Percentiles rank a stretch among this genome's conserved stretches.
Conservation (phyloP, 2,797 vertebrate genomes). For the Pseudotriccus pelzelni region DNA sequence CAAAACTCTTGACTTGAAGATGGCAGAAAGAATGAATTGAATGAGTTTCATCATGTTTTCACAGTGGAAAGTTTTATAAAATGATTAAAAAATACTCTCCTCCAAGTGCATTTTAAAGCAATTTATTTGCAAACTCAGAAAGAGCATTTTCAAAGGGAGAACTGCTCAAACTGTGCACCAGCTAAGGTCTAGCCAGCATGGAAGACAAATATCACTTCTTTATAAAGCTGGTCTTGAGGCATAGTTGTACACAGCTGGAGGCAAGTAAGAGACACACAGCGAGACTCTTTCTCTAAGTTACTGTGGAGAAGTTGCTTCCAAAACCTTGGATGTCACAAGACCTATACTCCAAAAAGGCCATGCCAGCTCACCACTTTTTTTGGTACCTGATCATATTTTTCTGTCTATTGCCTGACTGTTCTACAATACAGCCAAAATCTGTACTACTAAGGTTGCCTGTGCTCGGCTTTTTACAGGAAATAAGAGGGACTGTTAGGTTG, state of each 20-base stretch:
- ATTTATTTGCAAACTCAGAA: neutral
- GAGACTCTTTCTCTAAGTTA: neutral
- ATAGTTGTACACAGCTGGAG: neutral
- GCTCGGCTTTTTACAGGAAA: neutral
- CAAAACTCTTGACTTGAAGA: neutral
- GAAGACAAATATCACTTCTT: neutral
- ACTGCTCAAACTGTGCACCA: neutral
- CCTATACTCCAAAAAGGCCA: neutral
- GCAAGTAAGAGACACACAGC: neutral
- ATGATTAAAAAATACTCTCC: neutral
- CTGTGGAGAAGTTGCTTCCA: neutral
- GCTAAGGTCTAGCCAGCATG: neutral
- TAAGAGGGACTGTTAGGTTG: neutral
- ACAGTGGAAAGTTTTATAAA: neutral
- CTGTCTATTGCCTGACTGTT: neutral
- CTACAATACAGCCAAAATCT: neutral
- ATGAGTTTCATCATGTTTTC: neutral
- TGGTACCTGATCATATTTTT: neutral
- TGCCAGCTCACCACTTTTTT: neutral
- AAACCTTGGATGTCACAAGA: neutral
- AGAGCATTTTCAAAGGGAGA: neutral
- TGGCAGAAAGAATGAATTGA: neutral
- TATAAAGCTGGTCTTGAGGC: neutral
- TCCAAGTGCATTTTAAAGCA: neutral
- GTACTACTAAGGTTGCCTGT: fast-evolving